Evolutionary conservation across 2,888 invertebrate genomes (phyloP), one percentile per base, ranked within the genome.

Genomic region (Pecten maximus): DNA sequence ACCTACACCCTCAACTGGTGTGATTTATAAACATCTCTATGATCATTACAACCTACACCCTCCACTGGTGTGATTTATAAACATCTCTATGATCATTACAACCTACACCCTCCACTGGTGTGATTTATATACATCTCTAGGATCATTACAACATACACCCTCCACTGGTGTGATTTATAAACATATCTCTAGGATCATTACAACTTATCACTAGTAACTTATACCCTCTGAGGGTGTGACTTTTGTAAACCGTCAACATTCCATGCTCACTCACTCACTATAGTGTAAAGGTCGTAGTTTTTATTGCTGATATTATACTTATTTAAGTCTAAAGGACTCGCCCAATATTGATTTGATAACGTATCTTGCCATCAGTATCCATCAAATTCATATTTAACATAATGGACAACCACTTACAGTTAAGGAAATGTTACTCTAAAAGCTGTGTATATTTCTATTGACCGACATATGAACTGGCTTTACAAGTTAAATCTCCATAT

Each of bases 271-370:
- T 74, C 10, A 28, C 35, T 74, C 35, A 54, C 23, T 23, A 54
- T 23, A 23, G 74, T 10, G 12, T 74, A 74, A 74, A 74, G 28
- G 74, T 74, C 28, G 35, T 0, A 28, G 16, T 74, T 74, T 74
- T 74, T 74, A 74, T 35, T 4, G 8, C 74, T 74, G 3, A 2
- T 74, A 28, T 74, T 74, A 44, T 8, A 74, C 74, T 74, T 74
- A 74, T 35, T 74, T 28, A 74, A 2, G 35, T 35, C 74, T 35
- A 28, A 74, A 74, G 10, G 28, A 74, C 74, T 74, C 74, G 28
- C 74, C 74, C 28, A 35, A 74, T 74, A 74, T 74, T 74, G 28
- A 74, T 74, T 28, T 74, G 74, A 74, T 74, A 74, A 74, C 1
- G 10, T 1, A 35, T 74, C 35, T 28, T 15, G 4, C 35, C 35